Conservation (phyloP, 2,113 vertebrate genomes). For the Macroglossus sobrinus region DNA sequence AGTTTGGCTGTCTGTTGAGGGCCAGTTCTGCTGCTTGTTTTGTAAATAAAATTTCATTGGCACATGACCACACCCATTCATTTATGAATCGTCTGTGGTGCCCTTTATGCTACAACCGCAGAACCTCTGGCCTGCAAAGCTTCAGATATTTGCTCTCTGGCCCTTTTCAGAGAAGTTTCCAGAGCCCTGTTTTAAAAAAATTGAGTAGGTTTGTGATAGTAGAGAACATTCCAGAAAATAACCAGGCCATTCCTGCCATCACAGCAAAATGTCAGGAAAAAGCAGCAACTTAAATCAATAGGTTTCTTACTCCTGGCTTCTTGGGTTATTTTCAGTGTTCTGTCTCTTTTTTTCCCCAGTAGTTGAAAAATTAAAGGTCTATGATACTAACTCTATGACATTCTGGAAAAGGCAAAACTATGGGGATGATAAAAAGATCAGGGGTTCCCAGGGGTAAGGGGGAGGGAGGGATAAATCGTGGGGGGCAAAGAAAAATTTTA, state of each 20-base stretch:
- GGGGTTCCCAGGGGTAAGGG: rapidly evolving
- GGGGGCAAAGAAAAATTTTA: rapidly evolving
- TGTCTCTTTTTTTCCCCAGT: not conserved
- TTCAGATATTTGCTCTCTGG: not conserved
- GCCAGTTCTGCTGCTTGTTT: not conserved
- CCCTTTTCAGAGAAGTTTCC: not conserved
- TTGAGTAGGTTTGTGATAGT: not conserved
- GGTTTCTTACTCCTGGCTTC: not conserved
- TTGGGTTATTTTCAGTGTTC: not conserved
- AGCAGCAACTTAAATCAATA: too few species aligned
- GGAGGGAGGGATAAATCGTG: not conserved
- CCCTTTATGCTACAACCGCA: too few species aligned
- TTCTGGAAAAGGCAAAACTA: not conserved
- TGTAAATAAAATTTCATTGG: not conserved
- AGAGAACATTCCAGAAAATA: not conserved
- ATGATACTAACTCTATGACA: not conserved
- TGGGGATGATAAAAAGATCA: not conserved
- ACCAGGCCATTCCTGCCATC: not conserved
- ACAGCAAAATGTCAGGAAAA: not conserved
- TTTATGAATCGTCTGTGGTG: rapidly evolving
- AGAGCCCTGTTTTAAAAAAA: not conserved
- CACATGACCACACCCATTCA: not conserved
- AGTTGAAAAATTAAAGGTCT: not conserved
- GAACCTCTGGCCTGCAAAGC: not conserved
- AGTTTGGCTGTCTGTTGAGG: not conserved